Conservation (phyloP, 2,113 vertebrate species). For the Lichenostomus cassidix region DNA sequence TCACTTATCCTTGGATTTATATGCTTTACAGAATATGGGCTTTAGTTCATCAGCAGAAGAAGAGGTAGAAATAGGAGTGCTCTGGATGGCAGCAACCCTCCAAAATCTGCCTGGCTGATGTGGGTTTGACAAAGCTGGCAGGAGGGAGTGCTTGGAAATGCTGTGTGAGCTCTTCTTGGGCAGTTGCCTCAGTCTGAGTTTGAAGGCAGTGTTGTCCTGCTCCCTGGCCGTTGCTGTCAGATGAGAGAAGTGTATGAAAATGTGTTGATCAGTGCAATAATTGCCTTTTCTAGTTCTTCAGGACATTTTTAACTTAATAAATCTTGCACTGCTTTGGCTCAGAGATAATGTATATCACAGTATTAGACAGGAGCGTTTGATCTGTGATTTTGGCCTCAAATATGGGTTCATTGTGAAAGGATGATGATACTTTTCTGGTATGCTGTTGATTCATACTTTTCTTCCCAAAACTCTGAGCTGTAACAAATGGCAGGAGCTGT, state of each 20-base stretch:
- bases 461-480: background rate
- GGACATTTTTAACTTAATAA: background rate
- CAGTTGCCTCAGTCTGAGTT: background rate
- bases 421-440: background rate
- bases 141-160: accelerated
- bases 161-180: background rate
- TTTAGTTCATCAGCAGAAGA: background rate
- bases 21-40: background rate
- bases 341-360: background rate
- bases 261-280: background rate
- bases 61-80: background rate
- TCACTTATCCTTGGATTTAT: background rate
- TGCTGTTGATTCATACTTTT: background rate
- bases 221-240: background rate
- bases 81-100: background rate
- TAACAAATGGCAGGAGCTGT: background rate
- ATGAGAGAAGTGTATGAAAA: background rate
- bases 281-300: background rate
- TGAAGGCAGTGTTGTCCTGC: accelerated
- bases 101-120: accelerated
- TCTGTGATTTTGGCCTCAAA: background rate
- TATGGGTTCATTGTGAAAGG: background rate
- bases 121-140: background rate
- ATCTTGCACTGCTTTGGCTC: background rate
- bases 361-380: background rate